These are phyloP conservation scores for Callipepla squamata DNA, from an alignment of 2,113 vertebrate species.

Conservation along the genomic window DNA sequence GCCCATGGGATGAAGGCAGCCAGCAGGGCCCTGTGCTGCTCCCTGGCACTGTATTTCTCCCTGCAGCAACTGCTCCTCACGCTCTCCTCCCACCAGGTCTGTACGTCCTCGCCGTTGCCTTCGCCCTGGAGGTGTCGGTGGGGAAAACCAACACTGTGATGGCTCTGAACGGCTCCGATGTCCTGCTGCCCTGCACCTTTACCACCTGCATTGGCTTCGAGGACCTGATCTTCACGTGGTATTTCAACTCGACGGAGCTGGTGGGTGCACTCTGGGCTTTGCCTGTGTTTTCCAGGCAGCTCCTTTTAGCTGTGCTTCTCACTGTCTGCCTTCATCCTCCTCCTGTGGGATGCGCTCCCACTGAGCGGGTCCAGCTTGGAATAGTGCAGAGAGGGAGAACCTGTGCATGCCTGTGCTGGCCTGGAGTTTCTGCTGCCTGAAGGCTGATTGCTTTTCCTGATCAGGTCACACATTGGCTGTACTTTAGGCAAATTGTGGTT, in stretches of 20 bases:
- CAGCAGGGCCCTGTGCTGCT: neutral
- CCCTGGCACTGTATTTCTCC: neutral
- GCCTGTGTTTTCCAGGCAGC: neutral
- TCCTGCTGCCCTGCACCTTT: slow-evolving; percentile 89
- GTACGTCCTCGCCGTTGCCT: slow-evolving; percentile 44
- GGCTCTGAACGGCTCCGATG: slow-evolving; percentile 88
- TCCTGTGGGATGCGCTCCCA: neutral
- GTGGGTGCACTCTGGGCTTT: slow-evolving; percentile 12
- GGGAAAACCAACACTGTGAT: slow-evolving; percentile 87
- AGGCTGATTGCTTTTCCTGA: neutral
- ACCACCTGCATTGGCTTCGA: slow-evolving; percentile 90
- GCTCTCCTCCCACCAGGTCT: slow-evolving; percentile 42
- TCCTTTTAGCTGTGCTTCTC: neutral
- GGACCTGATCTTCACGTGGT: slow-evolving; percentile 89
- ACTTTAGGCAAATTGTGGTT: neutral
- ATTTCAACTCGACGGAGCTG: slow-evolving; percentile 71
- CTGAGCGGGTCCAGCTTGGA: fast-evolving
- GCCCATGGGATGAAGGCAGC: fast-evolving
- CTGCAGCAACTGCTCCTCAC: neutral
- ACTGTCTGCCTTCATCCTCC: neutral
- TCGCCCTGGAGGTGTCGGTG: slow-evolving; percentile 87
- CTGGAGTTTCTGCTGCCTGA: neutral
- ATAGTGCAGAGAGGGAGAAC: neutral
- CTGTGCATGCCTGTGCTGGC: neutral
- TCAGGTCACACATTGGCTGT: neutral